Conservation (phyloP, 2,113 vertebrate species). For the Tursiops truncatus region DNA sequence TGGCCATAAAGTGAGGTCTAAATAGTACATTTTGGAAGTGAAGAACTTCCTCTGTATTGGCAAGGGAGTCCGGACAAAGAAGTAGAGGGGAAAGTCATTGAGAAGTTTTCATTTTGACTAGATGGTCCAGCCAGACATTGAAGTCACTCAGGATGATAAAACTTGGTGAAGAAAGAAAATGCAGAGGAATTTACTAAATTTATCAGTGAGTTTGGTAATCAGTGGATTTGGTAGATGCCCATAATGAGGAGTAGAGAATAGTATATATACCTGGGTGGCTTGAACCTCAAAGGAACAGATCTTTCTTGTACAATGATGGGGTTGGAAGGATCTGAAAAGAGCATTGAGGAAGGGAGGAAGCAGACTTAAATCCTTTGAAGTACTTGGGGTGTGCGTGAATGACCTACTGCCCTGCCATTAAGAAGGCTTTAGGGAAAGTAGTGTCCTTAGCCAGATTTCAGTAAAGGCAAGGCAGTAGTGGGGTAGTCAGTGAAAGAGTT, state of each 20-base stretch:
- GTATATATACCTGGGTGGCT: background rate
- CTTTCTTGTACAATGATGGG: background rate
- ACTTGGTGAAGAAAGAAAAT: slow-evolving; percentile 26
- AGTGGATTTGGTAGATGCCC: background rate
- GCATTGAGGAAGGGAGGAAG: background rate
- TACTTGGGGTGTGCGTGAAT: background rate
- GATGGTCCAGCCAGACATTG: background rate
- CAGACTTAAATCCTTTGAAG: background rate
- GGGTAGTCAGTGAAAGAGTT: background rate
- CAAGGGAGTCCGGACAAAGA: background rate
- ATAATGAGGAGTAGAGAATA: background rate
- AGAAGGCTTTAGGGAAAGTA: background rate
- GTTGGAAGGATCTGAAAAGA: slow-evolving; percentile 16
- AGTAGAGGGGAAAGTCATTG: background rate
- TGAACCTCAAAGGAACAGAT: slow-evolving; percentile 17
- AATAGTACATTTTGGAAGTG: slow-evolving; percentile 2
- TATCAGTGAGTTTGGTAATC: background rate
- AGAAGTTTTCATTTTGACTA: background rate
- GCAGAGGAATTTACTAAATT: background rate
- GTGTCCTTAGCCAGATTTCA: background rate
- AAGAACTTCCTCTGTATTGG: background rate
- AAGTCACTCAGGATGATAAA: background rate
- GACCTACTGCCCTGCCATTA: background rate
- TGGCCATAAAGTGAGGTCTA: background rate
- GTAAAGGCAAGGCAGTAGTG: background rate